Evolutionary conservation across 2,888 invertebrate genomes (phyloP).

Genomic region (Hyalella azteca): DNA sequence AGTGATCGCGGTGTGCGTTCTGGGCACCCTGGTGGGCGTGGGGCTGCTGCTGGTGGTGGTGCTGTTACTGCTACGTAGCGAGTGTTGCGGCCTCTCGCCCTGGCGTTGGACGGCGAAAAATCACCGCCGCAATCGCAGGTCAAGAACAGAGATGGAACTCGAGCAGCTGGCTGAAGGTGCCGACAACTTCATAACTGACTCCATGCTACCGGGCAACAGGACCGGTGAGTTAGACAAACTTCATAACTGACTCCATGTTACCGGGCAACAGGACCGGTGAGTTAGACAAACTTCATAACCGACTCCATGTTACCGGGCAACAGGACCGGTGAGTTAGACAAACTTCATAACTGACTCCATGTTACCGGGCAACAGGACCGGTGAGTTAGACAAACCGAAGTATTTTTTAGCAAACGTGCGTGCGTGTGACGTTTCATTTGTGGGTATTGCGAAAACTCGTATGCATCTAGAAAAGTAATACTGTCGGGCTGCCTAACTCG

Average conservation of each 20-base stretch:
- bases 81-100: neutral
- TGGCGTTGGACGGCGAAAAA: neutral
- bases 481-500: too few species aligned
- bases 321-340: constrained; percentile 3
- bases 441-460: too few species aligned
- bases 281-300: constrained; percentile 8
- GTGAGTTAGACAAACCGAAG: too few species aligned
- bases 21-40: constrained; percentile 16
- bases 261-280: constrained; percentile 13
- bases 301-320: constrained; percentile 22
- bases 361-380: constrained; percentile 16
- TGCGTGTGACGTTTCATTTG: too few species aligned
- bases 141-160: constrained; percentile 10
- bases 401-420: too few species aligned
- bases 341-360: constrained; percentile 21
- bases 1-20: constrained; percentile 18
- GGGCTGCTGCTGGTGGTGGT: neutral
- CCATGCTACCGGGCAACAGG: constrained; percentile 14
- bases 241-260: constrained; percentile 15
- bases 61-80: neutral
- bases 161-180: neutral
- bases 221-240: constrained; percentile 4
- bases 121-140: neutral
- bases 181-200: constrained; percentile 1
- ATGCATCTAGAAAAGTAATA: too few species aligned